phyloP scores from a whole-genome alignment of 2,797 vertebrate genomes.

The Dromococcyx pavoninus region DNA sequence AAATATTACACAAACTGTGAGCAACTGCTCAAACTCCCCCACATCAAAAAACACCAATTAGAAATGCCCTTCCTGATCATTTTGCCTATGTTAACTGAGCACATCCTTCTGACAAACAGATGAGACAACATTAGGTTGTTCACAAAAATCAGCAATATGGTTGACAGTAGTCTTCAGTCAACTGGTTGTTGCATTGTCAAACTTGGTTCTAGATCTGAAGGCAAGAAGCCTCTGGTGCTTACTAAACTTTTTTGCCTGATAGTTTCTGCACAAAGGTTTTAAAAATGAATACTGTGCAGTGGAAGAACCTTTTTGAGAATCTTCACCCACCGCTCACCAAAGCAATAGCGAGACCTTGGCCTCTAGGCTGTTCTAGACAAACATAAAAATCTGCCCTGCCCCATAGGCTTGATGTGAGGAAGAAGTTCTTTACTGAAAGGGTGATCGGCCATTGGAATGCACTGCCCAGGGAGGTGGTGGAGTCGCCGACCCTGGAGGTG shows the following conservation, averaged over 20 bases:
- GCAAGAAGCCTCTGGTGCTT: neutral
- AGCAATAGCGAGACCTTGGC: neutral
- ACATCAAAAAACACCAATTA: neutral
- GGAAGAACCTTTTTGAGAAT: neutral
- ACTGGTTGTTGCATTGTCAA: neutral
- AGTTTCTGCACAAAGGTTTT: neutral
- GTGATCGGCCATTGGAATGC: too few species aligned
- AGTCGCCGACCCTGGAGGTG: too few species aligned
- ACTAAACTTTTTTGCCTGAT: neutral
- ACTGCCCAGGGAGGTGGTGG: too few species aligned
- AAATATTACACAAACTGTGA: neutral
- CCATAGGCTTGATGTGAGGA: too few species aligned
- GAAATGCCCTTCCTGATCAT: neutral
- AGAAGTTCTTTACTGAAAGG: too few species aligned
- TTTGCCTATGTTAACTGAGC: neutral
- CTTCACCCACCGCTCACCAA: neutral
- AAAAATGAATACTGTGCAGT: neutral
- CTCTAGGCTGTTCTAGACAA: neutral
- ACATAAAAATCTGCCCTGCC: neutral
- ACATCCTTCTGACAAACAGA: neutral
- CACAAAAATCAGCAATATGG: neutral
- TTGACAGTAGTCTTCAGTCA: neutral
- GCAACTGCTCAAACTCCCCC: neutral
- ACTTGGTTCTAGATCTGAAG: neutral
- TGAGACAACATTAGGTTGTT: neutral